phyloP scores from a whole-genome alignment of 2,797 vertebrate species.

The Poeciliopsis paucimaculata region DNA sequence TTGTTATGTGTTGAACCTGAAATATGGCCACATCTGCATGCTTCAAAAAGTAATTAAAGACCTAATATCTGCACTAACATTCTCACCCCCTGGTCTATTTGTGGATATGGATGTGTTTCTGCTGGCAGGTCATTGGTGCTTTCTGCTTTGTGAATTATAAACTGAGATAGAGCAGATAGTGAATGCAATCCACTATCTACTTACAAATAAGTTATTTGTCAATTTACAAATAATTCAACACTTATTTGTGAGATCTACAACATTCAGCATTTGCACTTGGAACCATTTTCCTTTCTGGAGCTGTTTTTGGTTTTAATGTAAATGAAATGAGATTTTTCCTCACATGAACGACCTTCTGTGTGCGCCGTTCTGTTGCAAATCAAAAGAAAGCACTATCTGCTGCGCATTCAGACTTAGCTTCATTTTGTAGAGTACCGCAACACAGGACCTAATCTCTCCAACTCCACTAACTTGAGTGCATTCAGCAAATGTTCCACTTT shows the following conservation, averaged over 20 bases:
- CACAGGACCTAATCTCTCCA: slow-evolving; percentile 38
- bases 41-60: background rate
- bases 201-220: background rate
- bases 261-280: background rate
- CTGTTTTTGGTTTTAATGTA: background rate
- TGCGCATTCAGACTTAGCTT: slow-evolving; percentile 8
- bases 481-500: slow-evolving; percentile 35
- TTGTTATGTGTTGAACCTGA: background rate
- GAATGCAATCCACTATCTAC: background rate
- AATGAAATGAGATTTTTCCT: background rate
- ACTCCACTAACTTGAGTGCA: slow-evolving; percentile 34
- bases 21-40: background rate
- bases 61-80: background rate
- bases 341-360: background rate
- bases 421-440: slow-evolving; percentile 36
- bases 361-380: slow-evolving; percentile 15
- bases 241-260: background rate
- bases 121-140: background rate
- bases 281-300: background rate
- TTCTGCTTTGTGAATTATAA: background rate
- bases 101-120: background rate
- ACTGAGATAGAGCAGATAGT: background rate
- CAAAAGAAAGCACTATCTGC: slow-evolving; percentile 3
- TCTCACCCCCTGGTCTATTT: background rate
- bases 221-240: background rate